phyloP scores from a whole-genome alignment of 2,113 vertebrate genomes.

The Eptesicus fuscus region DNA sequence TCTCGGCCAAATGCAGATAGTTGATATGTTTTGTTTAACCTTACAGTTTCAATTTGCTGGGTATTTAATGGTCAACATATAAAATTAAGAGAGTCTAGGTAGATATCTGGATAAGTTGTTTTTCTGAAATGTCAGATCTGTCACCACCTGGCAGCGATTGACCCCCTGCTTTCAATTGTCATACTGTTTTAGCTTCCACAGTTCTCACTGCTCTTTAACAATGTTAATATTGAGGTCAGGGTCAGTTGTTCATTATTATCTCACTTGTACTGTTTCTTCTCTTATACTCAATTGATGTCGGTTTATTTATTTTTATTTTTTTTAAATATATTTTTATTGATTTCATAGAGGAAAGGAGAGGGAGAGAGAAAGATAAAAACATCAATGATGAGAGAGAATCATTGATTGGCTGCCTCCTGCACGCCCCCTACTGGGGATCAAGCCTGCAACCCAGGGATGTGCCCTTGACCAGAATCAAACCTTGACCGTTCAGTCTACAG shows the following conservation, averaged over 20 bases:
- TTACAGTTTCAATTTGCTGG: neutral
- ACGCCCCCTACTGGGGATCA: too few relatives aligned
- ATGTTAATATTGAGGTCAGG: too few relatives aligned
- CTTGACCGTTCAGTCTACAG: too few relatives aligned
- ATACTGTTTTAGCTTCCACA: neutral
- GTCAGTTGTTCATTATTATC: neutral
- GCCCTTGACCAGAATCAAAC: too few relatives aligned
- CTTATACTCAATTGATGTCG: neutral
- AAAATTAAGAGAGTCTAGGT: neutral
- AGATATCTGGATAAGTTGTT: neutral
- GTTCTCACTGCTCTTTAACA: fast-evolving
- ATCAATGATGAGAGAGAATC: too few relatives aligned
- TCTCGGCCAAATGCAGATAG: neutral
- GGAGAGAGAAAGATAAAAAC: too few relatives aligned
- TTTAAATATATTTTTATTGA: too few relatives aligned
- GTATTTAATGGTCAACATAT: neutral
- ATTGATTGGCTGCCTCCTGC: too few relatives aligned
- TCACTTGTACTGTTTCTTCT: neutral
- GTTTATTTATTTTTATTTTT: too few relatives aligned
- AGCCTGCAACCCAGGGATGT: too few relatives aligned
- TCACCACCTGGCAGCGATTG: neutral
- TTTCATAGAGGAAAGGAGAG: too few relatives aligned
- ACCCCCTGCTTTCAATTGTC: neutral
- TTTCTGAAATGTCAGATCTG: neutral
- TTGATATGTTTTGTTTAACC: neutral